Conservation (phyloP, 2,113 vertebrate species). For the Lasiurus cinereus region DNA sequence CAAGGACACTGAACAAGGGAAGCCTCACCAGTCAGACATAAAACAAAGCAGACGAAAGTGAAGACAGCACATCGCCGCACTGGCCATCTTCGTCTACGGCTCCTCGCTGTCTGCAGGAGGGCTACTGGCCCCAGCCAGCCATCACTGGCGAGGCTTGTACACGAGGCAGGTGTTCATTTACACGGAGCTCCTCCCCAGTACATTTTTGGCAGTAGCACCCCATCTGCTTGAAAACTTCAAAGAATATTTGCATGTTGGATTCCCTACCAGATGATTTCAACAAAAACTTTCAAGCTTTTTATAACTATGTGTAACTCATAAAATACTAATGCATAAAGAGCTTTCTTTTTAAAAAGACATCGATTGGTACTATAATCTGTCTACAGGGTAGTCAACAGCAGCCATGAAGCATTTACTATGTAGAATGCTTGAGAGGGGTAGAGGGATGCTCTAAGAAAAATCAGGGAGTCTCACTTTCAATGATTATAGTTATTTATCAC, state of each 20-base stretch:
- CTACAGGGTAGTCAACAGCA: background rate
- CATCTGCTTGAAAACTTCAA: slow-evolving; percentile 63
- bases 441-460: background rate
- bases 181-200: background rate
- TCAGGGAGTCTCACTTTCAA: background rate
- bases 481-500: background rate
- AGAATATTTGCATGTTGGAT: slow-evolving; percentile 58
- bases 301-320: background rate
- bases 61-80: background rate
- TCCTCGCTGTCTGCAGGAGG: background rate
- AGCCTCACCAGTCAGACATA: background rate
- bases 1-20: background rate
- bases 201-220: slow-evolving; percentile 34
- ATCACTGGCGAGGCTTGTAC: background rate
- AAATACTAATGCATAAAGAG: background rate
- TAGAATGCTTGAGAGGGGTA: background rate
- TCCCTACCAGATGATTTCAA: slow-evolving; percentile 36
- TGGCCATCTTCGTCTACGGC: background rate
- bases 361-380: background rate
- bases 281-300: background rate
- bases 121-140: background rate
- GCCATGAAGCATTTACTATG: background rate
- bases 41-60: background rate
- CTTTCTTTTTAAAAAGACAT: background rate
- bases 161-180: background rate